phyloP scores from a whole-genome alignment of 2,888 invertebrate genomes.

The Rhagium mordax region DNA sequence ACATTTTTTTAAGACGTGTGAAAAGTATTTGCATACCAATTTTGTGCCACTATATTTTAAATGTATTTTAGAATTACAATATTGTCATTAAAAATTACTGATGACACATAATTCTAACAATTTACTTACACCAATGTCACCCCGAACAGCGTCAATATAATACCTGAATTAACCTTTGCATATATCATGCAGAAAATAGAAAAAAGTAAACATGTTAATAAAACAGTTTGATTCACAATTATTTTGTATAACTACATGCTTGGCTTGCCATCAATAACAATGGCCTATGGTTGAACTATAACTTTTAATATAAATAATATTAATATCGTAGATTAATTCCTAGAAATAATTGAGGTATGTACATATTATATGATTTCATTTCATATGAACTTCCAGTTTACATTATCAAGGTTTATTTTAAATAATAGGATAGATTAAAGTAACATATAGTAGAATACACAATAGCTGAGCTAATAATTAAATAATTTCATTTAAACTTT shows the following conservation, averaged over 20 bases:
- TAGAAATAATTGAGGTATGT: neutral
- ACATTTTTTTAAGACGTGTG: conserved; percentile 11
- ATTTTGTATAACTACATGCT: neutral
- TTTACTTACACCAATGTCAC: neutral
- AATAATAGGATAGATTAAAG: neutral
- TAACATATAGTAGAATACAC: no score
- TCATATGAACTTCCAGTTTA: conserved; percentile 9
- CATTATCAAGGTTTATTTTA: conserved; percentile 10
- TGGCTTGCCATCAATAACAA: neutral
- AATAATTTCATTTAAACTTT: no score
- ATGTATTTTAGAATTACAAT: no score
- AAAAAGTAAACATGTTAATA: neutral
- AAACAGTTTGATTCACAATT: neutral
- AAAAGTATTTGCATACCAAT: neutral
- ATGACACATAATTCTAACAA: neutral
- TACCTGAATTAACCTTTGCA: neutral
- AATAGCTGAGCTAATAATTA: no score
- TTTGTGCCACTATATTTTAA: no score
- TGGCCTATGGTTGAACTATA: neutral
- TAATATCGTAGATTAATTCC: neutral
- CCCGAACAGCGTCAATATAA: neutral
- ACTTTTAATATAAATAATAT: neutral
- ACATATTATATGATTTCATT: neutral
- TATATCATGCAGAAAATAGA: neutral
- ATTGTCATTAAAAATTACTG: neutral